Percentiles rank a stretch among this genome's conserved stretches.
These are phyloP conservation scores for Channallabes apus DNA, from an alignment of 2,797 vertebrate species.

Conservation along the genomic window DNA sequence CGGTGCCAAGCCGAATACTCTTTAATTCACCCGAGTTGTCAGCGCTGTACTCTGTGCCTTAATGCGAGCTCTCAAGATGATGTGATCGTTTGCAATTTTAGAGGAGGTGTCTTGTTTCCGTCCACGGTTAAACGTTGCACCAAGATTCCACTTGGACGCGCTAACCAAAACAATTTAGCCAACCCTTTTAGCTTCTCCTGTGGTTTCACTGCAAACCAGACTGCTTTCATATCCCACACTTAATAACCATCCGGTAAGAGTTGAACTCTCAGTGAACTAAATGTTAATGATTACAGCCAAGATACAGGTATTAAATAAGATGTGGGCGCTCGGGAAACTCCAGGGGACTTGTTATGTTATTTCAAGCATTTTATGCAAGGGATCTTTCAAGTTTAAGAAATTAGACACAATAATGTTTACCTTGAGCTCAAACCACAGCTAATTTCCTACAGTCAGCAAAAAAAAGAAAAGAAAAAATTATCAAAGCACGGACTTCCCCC, in stretches of 20 bases:
- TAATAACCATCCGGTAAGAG: slow-evolving; percentile 55
- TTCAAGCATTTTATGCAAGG: slow-evolving; percentile 54
- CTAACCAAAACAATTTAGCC: slow-evolving; percentile 73
- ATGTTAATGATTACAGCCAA: slow-evolving; percentile 75
- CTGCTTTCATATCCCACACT: slow-evolving; percentile 61
- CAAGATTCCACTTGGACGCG: slow-evolving; percentile 61
- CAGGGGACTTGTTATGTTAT: slow-evolving; percentile 74
- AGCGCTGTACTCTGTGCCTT: slow-evolving; percentile 57
- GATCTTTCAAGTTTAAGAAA: slow-evolving; percentile 9
- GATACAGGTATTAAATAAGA: slow-evolving; percentile 71
- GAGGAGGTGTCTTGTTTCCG: slow-evolving; percentile 64
- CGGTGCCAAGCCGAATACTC: slow-evolving; percentile 55
- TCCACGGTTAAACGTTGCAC: slow-evolving; percentile 60
- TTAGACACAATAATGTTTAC: slow-evolving; percentile 27
- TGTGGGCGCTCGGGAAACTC: slow-evolving; percentile 76
- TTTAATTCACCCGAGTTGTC: slow-evolving; percentile 60
- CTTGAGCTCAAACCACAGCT: slow-evolving; percentile 23
- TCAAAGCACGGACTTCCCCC: slow-evolving; percentile 24
- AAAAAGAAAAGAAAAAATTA: not conserved
- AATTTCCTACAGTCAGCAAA: slow-evolving; percentile 22
- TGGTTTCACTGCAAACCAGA: slow-evolving; percentile 66
- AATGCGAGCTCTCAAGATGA: slow-evolving; percentile 54
- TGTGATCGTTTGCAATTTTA: slow-evolving; percentile 69
- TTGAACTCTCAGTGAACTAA: slow-evolving; percentile 75
- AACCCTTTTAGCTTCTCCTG: slow-evolving; percentile 59